Base-by-base conservation (phyloP, 1,140 invertebrate genomes). In the Eriosoma lanigerum region DNA sequence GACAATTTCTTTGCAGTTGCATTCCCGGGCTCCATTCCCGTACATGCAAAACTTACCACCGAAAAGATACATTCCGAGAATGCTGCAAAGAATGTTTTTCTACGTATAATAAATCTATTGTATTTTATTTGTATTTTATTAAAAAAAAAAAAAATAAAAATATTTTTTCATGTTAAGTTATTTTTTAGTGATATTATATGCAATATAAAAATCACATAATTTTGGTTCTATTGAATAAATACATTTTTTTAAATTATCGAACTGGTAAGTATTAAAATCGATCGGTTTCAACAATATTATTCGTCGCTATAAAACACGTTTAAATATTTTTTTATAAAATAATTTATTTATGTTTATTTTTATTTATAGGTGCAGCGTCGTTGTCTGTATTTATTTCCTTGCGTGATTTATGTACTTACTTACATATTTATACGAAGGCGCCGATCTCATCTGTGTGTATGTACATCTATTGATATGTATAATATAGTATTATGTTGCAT, bases 41-140 rank as follows among this genome's bases (percentile, higher is more conserved):
- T 92, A 93, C 91, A 95, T 96, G 93, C 96, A 98, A 95, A 98
- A 97, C 92, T 96, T 97, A 93, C 96, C 96, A 88, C 95, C 96
- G 91, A 98, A 98, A 88, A 98, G 93, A 90, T 96, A 95, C 95
- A 97, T 97, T 88, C 96, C 96, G 89, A 96, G 93, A 89, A 96
- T 96, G 92, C 95, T 96, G 93, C 85, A 89, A 86, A 72, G 60
- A 81, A 81, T 60, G 80, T 62, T 44, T 46, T 66, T 62, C 73
- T 54, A 48, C 38, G 56, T 60, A 62, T 62, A 60, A 78, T 58
- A 76, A 60, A 60, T 60, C 32, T 38, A 4, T 38, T 38, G 32
- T 4, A 38, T 38, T 38, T 38, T 38, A 4, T 38, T 38, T 38
- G 3, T 38, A 4, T 38, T 38, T 38, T 38, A 4, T 38, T 38